phyloP scores from a whole-genome alignment of 2,888 invertebrate genomes.

The Campoletis raptor region DNA sequence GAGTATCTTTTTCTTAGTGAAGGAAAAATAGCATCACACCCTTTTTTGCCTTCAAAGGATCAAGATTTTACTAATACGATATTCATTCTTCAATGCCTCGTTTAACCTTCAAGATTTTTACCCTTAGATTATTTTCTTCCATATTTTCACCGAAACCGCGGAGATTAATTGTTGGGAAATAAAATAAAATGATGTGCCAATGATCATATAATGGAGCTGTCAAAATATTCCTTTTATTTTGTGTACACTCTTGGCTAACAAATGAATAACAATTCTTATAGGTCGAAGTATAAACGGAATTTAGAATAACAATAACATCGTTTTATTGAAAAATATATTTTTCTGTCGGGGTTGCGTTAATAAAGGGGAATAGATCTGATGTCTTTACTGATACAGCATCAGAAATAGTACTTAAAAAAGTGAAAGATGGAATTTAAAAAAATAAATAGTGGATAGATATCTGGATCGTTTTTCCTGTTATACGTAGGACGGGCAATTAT shows the following conservation, averaged over 20 bases:
- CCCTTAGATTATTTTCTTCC: not conserved
- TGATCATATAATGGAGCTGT: not conserved
- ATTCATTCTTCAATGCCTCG: conserved; percentile 22
- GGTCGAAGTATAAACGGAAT: not conserved
- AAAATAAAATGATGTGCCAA: not conserved
- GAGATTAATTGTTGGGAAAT: not conserved
- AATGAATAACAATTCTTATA: not conserved
- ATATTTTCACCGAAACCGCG: not conserved
- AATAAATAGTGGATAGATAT: conserved; percentile 45
- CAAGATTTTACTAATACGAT: not conserved
- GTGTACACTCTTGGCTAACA: not conserved
- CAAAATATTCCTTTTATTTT: not conserved
- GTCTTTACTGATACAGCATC: not conserved
- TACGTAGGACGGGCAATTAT: conserved; percentile 64
- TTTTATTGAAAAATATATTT: not conserved
- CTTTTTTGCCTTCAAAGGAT: not conserved
- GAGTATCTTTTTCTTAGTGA: conserved; percentile 13
- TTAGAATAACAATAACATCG: not conserved
- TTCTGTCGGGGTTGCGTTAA: too few relatives aligned
- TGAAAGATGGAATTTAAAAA: conserved; percentile 16
- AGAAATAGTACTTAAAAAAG: not conserved
- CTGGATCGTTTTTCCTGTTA: conserved; percentile 36
- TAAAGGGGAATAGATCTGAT: not conserved
- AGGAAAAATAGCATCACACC: conserved; percentile 5
- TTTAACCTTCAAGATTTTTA: not conserved